Evolutionary conservation across 2,113 vertebrate species (phyloP), one percentile per base, ranked within the genome.

Genomic region (Cepphus grylle): DNA sequence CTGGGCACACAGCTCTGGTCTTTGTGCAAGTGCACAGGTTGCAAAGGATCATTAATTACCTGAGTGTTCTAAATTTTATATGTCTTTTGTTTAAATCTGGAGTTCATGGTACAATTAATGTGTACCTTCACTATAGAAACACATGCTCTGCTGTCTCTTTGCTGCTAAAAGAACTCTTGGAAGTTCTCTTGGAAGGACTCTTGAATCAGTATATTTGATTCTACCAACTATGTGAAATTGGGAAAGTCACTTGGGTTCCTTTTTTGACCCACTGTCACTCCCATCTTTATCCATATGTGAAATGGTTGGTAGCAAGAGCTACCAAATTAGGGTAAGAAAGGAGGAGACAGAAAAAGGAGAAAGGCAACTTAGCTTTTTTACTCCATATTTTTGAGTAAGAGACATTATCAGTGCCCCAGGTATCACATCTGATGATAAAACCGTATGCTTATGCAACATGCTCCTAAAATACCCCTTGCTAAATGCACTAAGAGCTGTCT

Each of bases 1-100:
- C 27, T 42, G 38, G 19, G 13, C 30, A 81, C 38, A 40, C 8
- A 73, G 17, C 9, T 91, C 22, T 26, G 2, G 5, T 62, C 15
- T 83, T 80, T 0, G 0, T 20, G 21, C 12, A 72, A 49, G 13
- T 9, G 4, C 62, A 21, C 14, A 58, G 3, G 12, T 42, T 70
- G 25, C 6, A 76, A 79, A 91, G 7, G 8, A 49, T 36, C 25
- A 14, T 66, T 67, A 50, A 25, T 62, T 63, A 42, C 52, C 29
- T 53, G 5, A 77, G 11, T 8, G 3, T 29, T 94, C 52, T 25
- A 69, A 9, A 52, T 53, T 11, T 50, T 1, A 0, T 11, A 47
- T 22, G 16, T 15, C 4, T 15, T 45, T 77, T 43, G 25, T 55
- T 74, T 3, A 6, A 56, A 59, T 79, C 20, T 34, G 32, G 16